These are phyloP conservation scores for Spisula subtruncata DNA, from an alignment of 2,888 invertebrate species.

Conservation along the genomic window DNA sequence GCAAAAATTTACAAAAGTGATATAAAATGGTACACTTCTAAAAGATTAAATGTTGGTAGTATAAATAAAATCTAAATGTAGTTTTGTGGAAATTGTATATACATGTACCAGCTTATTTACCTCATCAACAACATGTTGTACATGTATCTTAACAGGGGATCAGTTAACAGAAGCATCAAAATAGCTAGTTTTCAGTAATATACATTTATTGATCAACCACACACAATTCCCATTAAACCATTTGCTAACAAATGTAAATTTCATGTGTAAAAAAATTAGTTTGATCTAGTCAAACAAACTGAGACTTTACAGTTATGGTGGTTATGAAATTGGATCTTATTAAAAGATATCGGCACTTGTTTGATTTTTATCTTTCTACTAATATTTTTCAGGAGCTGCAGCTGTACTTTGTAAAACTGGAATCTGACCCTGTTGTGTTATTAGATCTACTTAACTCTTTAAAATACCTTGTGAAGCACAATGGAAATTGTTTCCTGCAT, in stretches of 20 bases:
- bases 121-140: too few species aligned
- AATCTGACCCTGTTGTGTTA: constrained; percentile 36
- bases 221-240: too few species aligned
- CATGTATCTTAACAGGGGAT: too few species aligned
- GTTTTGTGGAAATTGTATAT: too few species aligned
- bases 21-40: too few species aligned
- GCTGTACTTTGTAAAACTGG: constrained; percentile 43
- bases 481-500: constrained; percentile 39
- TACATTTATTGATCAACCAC: too few species aligned
- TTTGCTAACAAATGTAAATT: constrained; percentile 9
- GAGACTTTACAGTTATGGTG: not conserved
- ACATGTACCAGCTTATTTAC: too few species aligned
- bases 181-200: too few species aligned
- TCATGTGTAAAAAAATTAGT: not conserved
- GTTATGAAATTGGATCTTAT: not conserved
- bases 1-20: too few species aligned
- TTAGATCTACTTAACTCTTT: constrained; percentile 58
- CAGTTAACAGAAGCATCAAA: too few species aligned
- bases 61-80: too few species aligned
- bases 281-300: not conserved
- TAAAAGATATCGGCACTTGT: not conserved
- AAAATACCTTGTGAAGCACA: constrained; percentile 57
- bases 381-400: constrained; percentile 54
- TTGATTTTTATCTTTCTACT: constrained; percentile 20
- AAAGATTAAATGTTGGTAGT: too few species aligned